These are phyloP conservation scores for Blastobasis adustella DNA, from an alignment of 2,888 invertebrate species.

Conservation along the genomic window DNA sequence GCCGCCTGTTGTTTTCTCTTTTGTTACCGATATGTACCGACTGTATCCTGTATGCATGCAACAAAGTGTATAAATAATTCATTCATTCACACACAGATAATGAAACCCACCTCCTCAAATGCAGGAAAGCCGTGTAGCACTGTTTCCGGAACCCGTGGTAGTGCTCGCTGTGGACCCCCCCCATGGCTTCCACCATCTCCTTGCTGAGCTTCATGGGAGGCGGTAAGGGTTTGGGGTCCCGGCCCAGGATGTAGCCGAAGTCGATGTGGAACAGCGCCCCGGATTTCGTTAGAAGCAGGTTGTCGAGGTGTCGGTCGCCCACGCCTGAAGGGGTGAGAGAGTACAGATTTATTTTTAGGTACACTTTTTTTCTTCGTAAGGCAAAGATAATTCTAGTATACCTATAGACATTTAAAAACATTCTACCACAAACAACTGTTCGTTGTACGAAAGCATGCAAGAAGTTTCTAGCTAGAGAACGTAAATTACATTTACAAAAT, in stretches of 20 bases:
- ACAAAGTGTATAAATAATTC: too few relatives aligned
- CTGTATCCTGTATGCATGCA: too few relatives aligned
- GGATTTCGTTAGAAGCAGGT: conserved; percentile 90
- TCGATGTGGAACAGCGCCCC: conserved; percentile 98
- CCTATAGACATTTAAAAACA: too few relatives aligned
- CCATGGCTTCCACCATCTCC: conserved; percentile 99
- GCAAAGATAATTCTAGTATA: too few relatives aligned
- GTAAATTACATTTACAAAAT: too few relatives aligned
- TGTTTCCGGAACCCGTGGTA: conserved; percentile 95
- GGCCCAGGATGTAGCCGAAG: conserved; percentile 97
- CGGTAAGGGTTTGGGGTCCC: conserved; percentile 98
- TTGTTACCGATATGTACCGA: too few relatives aligned
- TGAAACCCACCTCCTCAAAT: conserved; percentile 83
- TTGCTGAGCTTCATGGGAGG: conserved; percentile 99
- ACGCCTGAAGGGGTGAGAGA: conserved; percentile 79
- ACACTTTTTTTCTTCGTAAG: too few relatives aligned
- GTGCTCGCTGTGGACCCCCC: conserved; percentile 91
- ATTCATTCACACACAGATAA: too few relatives aligned
- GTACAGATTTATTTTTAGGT: background rate
- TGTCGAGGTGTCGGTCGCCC: conserved; percentile 98
- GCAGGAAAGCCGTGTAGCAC: conserved; percentile 96
- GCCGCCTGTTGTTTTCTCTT: too few relatives aligned
- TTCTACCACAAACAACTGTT: too few relatives aligned
- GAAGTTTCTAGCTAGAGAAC: too few relatives aligned
- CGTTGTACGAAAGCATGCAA: too few relatives aligned